phyloP scores from a whole-genome alignment of 2,797 vertebrate genomes.

The Bryconaethiops microstoma region DNA sequence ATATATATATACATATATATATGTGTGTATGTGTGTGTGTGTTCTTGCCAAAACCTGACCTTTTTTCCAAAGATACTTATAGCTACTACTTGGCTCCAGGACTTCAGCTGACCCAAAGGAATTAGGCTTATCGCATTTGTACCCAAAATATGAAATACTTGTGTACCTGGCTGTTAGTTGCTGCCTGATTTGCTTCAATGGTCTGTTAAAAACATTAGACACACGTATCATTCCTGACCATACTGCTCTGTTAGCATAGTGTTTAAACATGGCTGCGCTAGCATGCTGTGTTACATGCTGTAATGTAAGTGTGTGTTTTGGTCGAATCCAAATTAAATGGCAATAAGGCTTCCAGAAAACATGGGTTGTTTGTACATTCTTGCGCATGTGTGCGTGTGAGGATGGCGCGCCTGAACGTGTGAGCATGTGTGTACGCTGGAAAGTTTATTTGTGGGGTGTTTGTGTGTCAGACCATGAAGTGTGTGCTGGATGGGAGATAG shows the following conservation, averaged over 20 bases:
- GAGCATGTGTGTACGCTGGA: conserved; percentile 24
- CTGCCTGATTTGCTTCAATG: conserved; percentile 16
- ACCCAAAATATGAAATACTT: conserved; percentile 22
- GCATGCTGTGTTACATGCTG: conserved; percentile 8
- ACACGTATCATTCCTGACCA: conserved; percentile 13
- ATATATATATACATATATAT: too few relatives aligned
- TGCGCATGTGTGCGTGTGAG: conserved; percentile 19
- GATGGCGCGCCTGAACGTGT: too few relatives aligned
- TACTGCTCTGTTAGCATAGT: conserved; percentile 8
- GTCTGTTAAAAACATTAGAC: conserved; percentile 17
- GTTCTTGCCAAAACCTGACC: background rate
- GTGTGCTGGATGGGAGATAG: conserved; percentile 39
- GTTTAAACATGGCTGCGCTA: conserved; percentile 3
- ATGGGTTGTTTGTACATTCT: conserved; percentile 27
- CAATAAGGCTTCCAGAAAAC: conserved; percentile 15
- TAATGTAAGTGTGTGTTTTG: background rate
- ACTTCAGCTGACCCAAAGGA: background rate
- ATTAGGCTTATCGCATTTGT: conserved; percentile 1
- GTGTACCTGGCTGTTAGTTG: background rate
- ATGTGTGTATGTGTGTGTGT: too few relatives aligned
- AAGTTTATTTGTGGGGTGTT: conserved; percentile 32
- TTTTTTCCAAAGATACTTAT: background rate
- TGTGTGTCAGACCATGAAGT: conserved; percentile 41
- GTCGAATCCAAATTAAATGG: conserved; percentile 2
- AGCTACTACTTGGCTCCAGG: too few relatives aligned